Conservation (phyloP, 1,140 invertebrate species). For the Microvelia longipes region DNA sequence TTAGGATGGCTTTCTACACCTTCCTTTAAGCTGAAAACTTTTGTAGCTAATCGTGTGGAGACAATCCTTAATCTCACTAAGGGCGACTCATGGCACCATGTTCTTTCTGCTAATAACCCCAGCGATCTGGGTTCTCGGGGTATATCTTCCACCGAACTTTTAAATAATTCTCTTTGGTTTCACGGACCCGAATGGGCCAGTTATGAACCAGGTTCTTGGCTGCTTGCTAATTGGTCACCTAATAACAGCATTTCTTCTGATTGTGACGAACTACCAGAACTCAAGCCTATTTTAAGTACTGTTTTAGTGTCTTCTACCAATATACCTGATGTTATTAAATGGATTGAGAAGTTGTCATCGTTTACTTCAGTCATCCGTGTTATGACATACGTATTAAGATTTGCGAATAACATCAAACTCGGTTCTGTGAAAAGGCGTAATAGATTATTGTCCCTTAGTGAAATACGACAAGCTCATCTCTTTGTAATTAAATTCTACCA, state of each 20-base stretch:
- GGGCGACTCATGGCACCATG: conserved; percentile 22
- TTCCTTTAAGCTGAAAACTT: neutral
- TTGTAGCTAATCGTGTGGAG: conserved; percentile 12
- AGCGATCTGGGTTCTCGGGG: conserved; percentile 28
- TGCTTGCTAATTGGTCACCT: neutral
- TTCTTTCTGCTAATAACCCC: conserved; percentile 22
- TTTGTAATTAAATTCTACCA: neutral
- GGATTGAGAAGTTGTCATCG: neutral
- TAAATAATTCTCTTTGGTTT: conserved; percentile 25
- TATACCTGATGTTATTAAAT: neutral
- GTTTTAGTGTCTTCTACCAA: neutral
- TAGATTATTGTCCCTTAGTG: neutral
- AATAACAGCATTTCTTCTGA: neutral
- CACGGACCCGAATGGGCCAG: conserved; percentile 20
- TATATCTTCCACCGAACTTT: conserved; percentile 17
- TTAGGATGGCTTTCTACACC: neutral
- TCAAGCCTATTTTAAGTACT: neutral
- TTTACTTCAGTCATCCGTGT: neutral
- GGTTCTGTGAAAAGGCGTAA: neutral
- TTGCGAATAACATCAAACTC: neutral
- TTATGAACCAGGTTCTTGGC: neutral
- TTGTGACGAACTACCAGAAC: neutral
- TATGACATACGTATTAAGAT: neutral
- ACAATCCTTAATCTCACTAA: conserved; percentile 25
- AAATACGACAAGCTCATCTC: neutral